Evolutionary conservation across 2,113 vertebrate species (phyloP).

Genomic region (Tiliqua scincoides): DNA sequence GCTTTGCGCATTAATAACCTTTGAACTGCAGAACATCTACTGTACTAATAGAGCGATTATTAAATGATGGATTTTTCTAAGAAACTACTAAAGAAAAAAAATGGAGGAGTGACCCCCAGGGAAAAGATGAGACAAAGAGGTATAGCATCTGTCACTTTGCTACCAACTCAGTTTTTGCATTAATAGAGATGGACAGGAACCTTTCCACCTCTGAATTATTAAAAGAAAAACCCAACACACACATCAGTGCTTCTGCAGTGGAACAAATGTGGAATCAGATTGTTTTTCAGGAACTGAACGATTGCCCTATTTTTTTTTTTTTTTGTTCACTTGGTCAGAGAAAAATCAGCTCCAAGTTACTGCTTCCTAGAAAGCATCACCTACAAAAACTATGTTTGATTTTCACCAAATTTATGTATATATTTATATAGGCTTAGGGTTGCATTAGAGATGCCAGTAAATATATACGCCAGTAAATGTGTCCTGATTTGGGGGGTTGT

Average conservation of each 20-base stretch:
- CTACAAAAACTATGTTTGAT: background rate
- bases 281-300: slow-evolving; percentile 13
- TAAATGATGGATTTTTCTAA: slow-evolving; percentile 48
- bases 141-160: slow-evolving; percentile 38
- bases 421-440: background rate
- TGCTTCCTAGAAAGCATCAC: background rate
- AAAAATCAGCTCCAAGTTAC: background rate
- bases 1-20: slow-evolving; percentile 45
- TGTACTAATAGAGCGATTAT: slow-evolving; percentile 10
- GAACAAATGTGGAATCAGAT: slow-evolving; percentile 2
- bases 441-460: too few relatives aligned
- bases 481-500: too few relatives aligned
- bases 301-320: fast-evolving
- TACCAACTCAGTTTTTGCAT: slow-evolving; percentile 8
- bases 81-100: slow-evolving; percentile 32
- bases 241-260: background rate
- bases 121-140: slow-evolving; percentile 30
- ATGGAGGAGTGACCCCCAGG: slow-evolving; percentile 18
- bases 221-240: background rate
- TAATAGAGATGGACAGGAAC: slow-evolving; percentile 27
- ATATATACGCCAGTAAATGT: too few relatives aligned
- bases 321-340: background rate
- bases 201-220: slow-evolving; percentile 31
- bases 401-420: background rate
- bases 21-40: slow-evolving; percentile 25